phyloP scores from a whole-genome alignment of 2,113 vertebrate species.

The Strix uralensis region DNA sequence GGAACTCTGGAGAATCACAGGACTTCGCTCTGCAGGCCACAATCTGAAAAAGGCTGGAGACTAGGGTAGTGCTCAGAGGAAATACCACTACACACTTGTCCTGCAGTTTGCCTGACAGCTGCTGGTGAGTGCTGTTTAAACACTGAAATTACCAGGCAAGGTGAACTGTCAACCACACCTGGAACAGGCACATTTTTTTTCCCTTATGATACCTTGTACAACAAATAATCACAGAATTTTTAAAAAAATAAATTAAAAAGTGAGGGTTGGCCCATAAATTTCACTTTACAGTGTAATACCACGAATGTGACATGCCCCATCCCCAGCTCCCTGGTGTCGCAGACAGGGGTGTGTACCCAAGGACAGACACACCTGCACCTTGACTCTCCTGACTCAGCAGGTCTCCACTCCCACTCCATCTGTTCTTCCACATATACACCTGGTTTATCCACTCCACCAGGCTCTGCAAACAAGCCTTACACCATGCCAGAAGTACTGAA shows the following conservation, averaged over 20 bases:
- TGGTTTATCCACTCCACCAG: background rate
- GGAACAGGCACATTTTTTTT: background rate
- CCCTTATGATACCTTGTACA: background rate
- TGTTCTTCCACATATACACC: background rate
- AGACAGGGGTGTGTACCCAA: too few relatives aligned
- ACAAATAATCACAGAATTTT: background rate
- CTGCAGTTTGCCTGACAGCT: background rate
- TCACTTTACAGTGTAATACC: background rate
- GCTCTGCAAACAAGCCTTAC: background rate
- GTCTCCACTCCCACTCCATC: background rate
- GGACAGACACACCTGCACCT: background rate
- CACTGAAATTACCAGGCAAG: background rate
- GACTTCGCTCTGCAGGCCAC: accelerated
- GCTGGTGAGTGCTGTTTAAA: background rate
- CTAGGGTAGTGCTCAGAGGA: background rate
- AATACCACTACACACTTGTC: background rate
- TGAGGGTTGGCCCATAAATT: background rate
- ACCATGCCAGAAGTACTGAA: background rate
- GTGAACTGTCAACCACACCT: background rate
- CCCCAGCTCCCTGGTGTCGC: accelerated
- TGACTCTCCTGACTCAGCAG: background rate
- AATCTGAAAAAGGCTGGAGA: background rate
- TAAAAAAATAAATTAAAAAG: background rate
- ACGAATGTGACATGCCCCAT: accelerated
- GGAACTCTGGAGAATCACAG: conserved; percentile 30